A percentile compares a stretch with the other conserved stretches of the same genome.
These are phyloP conservation scores for Eulemur macaco DNA, from an alignment of 2,113 vertebrate species.

Conservation along the genomic window DNA sequence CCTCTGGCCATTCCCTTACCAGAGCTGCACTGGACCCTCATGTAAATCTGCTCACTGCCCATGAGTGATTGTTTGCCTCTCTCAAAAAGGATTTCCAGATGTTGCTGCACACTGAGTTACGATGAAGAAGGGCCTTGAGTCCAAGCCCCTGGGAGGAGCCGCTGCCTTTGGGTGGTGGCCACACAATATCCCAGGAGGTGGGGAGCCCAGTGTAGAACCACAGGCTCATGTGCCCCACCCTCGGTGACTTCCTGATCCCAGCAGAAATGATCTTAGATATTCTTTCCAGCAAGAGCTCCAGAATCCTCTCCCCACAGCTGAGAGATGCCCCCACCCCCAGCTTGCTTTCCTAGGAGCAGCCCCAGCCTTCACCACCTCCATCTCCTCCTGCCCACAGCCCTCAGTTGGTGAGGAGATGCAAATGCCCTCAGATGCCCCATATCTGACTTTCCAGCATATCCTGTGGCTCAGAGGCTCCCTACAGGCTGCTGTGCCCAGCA, in stretches of 20 bases:
- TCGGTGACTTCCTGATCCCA: neutral
- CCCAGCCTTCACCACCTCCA: neutral
- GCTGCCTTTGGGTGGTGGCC: neutral
- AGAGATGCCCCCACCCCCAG: neutral
- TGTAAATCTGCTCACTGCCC: neutral
- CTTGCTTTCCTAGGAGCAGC: neutral
- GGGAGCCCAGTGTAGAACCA: neutral
- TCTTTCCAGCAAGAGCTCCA: neutral
- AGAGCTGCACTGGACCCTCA: neutral
- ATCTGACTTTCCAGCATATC: neutral
- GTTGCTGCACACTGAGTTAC: neutral
- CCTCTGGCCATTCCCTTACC: neutral
- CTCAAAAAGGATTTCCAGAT: neutral
- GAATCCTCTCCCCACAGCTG: neutral
- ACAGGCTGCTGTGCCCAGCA: neutral
- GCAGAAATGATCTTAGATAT: neutral
- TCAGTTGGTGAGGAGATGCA: neutral
- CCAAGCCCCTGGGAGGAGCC: neutral
- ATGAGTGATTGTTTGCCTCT: neutral
- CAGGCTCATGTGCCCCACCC: rapidly evolving
- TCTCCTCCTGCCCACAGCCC: too few relatives aligned
- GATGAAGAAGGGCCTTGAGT: neutral
- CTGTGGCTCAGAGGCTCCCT: neutral
- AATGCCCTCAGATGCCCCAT: neutral
- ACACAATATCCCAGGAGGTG: neutral